Conservation (phyloP, 2,113 vertebrate genomes). For the Rattus rattus region DNA sequence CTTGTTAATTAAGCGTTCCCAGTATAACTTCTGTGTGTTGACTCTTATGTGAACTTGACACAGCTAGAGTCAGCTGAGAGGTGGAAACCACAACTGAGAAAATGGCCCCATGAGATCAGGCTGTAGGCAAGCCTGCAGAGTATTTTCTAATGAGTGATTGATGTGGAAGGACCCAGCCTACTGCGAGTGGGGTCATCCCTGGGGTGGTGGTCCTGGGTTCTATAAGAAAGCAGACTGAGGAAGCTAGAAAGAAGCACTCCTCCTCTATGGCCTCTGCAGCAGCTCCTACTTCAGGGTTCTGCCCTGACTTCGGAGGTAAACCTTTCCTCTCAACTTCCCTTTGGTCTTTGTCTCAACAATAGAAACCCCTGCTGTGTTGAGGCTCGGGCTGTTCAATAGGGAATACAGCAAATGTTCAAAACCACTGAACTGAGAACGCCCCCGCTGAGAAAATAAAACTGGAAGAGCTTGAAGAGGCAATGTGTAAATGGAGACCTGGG, state of each 20-base stretch:
- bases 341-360: neutral
- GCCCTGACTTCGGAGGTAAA: neutral
- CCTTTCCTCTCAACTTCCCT: neutral
- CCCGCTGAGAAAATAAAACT: neutral
- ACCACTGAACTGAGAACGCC: too few relatives aligned
- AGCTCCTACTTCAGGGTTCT: neutral
- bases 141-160: neutral
- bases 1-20: neutral
- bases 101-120: neutral
- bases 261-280: neutral
- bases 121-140: neutral
- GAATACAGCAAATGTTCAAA: too few relatives aligned
- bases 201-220: neutral
- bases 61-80: neutral
- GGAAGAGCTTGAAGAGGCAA: neutral
- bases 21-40: neutral
- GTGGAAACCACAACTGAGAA: neutral
- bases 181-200: neutral
- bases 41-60: neutral
- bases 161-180: neutral
- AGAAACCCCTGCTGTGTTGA: neutral
- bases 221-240: neutral
- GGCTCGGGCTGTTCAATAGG: neutral
- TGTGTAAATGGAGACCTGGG: neutral
- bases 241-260: neutral